These are phyloP conservation scores for Macaria liturata DNA, from an alignment of 2,888 invertebrate genomes.

Conservation along the genomic window DNA sequence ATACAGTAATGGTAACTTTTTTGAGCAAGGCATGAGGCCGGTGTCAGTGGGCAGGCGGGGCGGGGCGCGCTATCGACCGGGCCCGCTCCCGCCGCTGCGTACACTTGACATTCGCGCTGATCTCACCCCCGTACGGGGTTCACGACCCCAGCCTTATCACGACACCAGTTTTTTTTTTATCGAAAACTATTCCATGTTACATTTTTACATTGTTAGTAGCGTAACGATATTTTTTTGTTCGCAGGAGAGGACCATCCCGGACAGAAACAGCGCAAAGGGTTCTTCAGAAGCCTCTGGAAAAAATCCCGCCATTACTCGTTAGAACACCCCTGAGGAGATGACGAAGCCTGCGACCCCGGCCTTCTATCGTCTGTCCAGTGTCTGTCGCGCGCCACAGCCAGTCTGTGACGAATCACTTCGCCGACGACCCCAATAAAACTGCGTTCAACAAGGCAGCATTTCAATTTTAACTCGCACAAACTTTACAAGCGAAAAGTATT, in stretches of 20 bases:
- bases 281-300: constrained; percentile 95
- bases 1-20: too few species aligned
- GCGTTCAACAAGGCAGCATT: constrained; percentile 21
- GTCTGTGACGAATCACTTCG: constrained; percentile 28
- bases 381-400: constrained; percentile 14
- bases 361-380: constrained; percentile 19
- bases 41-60: constrained; percentile 16
- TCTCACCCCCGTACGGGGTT: constrained; percentile 44
- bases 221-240: constrained; percentile 43
- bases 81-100: constrained; percentile 40
- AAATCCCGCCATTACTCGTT: constrained; percentile 93
- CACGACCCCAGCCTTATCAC: constrained; percentile 39
- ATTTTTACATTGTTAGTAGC: constrained; percentile 1
- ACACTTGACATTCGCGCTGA: constrained; percentile 66
- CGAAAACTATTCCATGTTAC: neutral
- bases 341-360: constrained; percentile 30
- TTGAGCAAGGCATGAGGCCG: neutral
- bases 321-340: constrained; percentile 89
- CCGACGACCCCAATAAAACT: constrained; percentile 3
- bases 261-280: constrained; percentile 92
- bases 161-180: neutral
- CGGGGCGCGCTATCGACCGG: constrained; percentile 47
- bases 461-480: constrained; percentile 30
- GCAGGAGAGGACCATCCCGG: constrained; percentile 86
- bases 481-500: constrained; percentile 35